Evolutionary conservation across 2,888 invertebrate species (phyloP), one percentile per base, ranked within the genome.

Genomic region (Mechanitis messenoides): DNA sequence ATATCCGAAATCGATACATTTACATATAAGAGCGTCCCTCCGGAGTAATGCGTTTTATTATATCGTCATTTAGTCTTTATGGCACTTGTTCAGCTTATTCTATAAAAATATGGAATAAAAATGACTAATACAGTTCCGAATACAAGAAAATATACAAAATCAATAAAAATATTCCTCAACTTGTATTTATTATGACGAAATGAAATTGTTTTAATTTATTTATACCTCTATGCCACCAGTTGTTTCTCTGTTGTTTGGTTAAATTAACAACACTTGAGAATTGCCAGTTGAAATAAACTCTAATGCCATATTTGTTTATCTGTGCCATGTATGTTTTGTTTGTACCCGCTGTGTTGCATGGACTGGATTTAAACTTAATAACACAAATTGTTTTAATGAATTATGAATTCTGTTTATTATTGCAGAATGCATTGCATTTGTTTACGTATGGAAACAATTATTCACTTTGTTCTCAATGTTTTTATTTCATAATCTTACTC

Each of bases 41-140:
- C 35, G 60, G 60, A 60, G 53, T 35, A 56, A 60, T 50, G 53
- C 54, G 46, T 46, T 61, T 61, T 61, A 61, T 57, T 61, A 57
- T 53, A 35, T 56, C 53, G 53, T 38, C 61, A 46, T 56, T 53
- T 35, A 60, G 45, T 33, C 28, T 45, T 35, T 54, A 53, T 46
- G 9, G 33, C 9, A 31, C 53, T 20, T 45, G 45, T 9, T 7
- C 12, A 6, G 20, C 45, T 11, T 35, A 35, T 20, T 20, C 20
- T 20, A 20, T 20, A 20, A 20, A 20, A 20, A 20, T 20, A 20
- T 20, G 20, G 20, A 20, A 20, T 20, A 20, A 20, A 20, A 20
- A 20, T 20, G 20, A 20, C 20, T 20, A 20, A 20, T 20, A 20
- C 20, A 20, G 20, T 9, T 42, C 7, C 7, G 2, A 42, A 42